phyloP scores from a whole-genome alignment of 2,888 invertebrate genomes.

The Bugulina stolonifera region DNA sequence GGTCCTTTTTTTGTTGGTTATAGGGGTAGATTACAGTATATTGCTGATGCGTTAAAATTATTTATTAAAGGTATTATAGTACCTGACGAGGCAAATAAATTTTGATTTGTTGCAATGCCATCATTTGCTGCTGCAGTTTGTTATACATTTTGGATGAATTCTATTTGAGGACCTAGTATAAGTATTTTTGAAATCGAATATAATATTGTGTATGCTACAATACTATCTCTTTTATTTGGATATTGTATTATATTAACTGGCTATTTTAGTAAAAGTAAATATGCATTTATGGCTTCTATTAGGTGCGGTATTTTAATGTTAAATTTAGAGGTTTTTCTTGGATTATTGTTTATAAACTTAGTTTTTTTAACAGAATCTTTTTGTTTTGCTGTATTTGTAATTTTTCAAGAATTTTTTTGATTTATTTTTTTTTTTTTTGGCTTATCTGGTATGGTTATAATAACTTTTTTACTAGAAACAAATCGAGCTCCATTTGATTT shows the following conservation, averaged over 20 bases:
- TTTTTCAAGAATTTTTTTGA: neutral
- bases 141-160: neutral
- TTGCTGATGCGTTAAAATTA: neutral
- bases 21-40: neutral
- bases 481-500: neutral
- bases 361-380: neutral
- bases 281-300: neutral
- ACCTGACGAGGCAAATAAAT: neutral
- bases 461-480: conserved; percentile 1
- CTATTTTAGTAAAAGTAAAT: neutral
- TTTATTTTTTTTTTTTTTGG: neutral
- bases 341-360: neutral
- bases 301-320: neutral
- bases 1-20: neutral
- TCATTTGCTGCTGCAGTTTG: neutral
- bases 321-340: neutral
- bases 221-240: neutral
- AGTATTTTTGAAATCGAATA: neutral
- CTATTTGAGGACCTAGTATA: neutral
- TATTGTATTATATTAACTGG: neutral
- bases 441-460: neutral
- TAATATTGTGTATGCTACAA: neutral
- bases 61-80: neutral
- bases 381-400: neutral
- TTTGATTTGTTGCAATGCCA: neutral